A percentile compares a stretch with the other conserved stretches of the same genome.
These are phyloP conservation scores for Ophion costatus DNA, from an alignment of 2,888 invertebrate species.

Conservation along the genomic window DNA sequence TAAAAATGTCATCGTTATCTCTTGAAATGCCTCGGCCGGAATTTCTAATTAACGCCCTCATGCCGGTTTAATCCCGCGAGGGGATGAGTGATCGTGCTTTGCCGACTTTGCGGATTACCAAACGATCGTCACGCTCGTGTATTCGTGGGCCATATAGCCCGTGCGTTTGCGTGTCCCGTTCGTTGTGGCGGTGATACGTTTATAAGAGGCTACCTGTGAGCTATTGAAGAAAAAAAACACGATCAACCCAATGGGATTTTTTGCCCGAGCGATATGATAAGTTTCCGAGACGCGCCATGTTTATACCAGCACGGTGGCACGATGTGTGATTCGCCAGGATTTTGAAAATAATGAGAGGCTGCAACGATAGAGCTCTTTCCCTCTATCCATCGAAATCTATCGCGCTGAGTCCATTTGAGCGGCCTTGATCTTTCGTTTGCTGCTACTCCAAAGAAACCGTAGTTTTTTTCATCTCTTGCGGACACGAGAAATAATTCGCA, in stretches of 20 bases:
- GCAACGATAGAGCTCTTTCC: no score
- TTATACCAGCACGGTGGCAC: neutral
- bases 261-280: constrained; percentile 10
- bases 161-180: constrained; percentile 15
- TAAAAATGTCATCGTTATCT: constrained; percentile 67
- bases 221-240: constrained; percentile 12
- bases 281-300: neutral
- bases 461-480: no score
- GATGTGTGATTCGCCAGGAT: neutral
- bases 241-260: constrained; percentile 3
- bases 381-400: no score
- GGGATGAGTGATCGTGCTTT: constrained; percentile 60
- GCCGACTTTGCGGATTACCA: constrained; percentile 40
- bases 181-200: constrained; percentile 2
- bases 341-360: no score
- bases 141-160: constrained; percentile 13
- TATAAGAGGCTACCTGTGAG: neutral
- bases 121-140: constrained; percentile 42
- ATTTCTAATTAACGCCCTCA: constrained; percentile 67
- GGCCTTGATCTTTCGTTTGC: no score
- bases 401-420: neutral
- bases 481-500: no score
- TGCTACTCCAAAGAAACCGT: no score
- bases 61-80: constrained; percentile 46
- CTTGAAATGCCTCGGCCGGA: constrained; percentile 57